A percentile compares a stretch with the other conserved stretches of the same genome.
These are phyloP conservation scores for Panagrolaimus sp. DNA, from an alignment of 1,140 invertebrate species.

Conservation along the genomic window DNA sequence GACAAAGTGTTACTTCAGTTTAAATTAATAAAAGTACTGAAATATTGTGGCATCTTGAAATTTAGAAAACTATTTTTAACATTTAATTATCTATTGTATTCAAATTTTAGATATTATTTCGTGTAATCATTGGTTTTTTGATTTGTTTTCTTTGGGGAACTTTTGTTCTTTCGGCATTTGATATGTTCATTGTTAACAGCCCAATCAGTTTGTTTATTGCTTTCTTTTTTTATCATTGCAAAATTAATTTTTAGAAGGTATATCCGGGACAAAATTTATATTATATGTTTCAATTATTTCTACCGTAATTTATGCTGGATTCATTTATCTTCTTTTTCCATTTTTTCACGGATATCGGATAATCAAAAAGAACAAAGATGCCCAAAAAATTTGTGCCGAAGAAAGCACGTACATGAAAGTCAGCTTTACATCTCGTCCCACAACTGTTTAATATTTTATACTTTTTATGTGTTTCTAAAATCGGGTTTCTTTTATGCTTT, in stretches of 20 bases:
- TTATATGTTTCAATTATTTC: background rate
- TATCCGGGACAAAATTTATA: background rate
- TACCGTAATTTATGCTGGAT: background rate
- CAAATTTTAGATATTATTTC: constrained; percentile 1
- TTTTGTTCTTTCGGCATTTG: background rate
- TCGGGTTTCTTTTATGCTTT: no score
- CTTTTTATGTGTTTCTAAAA: no score
- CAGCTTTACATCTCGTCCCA: constrained; percentile 3
- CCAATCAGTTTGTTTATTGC: background rate
- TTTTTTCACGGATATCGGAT: background rate
- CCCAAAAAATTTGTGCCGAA: background rate
- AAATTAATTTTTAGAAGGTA: constrained; percentile 12
- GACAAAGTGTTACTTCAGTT: no score
- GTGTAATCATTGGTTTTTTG: background rate
- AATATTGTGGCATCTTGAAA: no score
- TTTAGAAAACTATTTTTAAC: no score
- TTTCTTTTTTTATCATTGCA: no score
- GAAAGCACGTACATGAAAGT: constrained; percentile 4
- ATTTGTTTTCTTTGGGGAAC: constrained; percentile 6
- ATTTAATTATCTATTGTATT: no score
- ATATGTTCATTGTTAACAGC: background rate
- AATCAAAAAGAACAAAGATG: background rate
- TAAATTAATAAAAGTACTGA: no score
- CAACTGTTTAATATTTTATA: constrained; percentile 3
- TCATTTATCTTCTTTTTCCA: background rate